These are phyloP conservation scores for Dicrurus megarhynchus DNA, from an alignment of 2,113 vertebrate genomes.

Conservation along the genomic window DNA sequence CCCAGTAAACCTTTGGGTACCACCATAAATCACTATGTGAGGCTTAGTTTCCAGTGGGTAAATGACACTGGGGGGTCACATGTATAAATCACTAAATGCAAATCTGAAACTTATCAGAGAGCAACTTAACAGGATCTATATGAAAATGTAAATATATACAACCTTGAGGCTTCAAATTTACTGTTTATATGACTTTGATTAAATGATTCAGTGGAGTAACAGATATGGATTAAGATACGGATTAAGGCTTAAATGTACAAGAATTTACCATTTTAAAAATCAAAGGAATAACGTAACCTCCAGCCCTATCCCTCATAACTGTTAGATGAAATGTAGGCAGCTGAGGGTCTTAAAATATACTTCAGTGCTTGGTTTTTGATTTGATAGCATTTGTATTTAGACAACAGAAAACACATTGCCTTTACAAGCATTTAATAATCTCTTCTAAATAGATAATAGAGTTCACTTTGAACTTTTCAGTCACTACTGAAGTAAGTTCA, in stretches of 20 bases:
- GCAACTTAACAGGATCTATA: background rate
- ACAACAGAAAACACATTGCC: background rate
- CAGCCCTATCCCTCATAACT: background rate
- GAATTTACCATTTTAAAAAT: background rate
- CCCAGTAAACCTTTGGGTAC: background rate
- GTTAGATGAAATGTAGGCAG: background rate
- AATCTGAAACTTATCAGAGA: background rate
- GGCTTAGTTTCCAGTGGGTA: background rate
- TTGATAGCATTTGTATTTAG: background rate
- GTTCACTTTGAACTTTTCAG: background rate
- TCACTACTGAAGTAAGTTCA: background rate
- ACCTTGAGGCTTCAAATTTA: background rate
- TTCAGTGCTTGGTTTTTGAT: background rate
- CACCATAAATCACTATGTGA: background rate
- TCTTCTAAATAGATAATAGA: background rate
- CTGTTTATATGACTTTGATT: background rate
- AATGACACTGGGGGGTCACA: background rate
- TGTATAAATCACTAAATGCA: background rate
- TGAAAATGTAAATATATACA: background rate
- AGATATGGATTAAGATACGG: fast-evolving
- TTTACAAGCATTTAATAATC: background rate
- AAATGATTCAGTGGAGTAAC: background rate
- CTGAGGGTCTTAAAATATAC: background rate
- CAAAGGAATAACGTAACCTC: background rate
- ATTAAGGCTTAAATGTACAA: background rate